These are phyloP conservation scores for Platypus cylindrus DNA, from an alignment of 2,888 invertebrate species.

Conservation along the genomic window DNA sequence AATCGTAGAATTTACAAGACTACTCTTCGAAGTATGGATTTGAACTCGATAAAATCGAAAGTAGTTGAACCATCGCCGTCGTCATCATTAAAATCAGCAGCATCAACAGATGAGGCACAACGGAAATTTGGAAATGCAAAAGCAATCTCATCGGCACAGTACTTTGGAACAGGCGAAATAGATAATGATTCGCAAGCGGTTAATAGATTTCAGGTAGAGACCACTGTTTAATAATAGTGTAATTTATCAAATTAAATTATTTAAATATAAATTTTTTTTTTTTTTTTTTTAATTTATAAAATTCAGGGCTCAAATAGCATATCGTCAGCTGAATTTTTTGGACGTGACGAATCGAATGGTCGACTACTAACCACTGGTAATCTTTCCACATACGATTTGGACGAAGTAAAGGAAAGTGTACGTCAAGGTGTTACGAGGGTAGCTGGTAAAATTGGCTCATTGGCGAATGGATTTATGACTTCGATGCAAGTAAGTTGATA, in stretches of 20 bases:
- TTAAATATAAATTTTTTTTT: too few relatives aligned
- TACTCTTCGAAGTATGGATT: conserved; percentile 2
- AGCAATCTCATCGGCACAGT: conserved; percentile 95
- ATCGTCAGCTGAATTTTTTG: conserved; percentile 92
- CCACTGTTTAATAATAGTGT: background rate
- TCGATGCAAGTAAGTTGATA: conserved; percentile 69
- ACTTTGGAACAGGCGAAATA: conserved; percentile 64
- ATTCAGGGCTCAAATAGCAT: conserved; percentile 78
- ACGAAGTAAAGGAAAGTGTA: conserved; percentile 95
- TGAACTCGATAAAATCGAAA: background rate
- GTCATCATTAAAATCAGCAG: too few relatives aligned
- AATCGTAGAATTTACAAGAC: conserved; percentile 5
- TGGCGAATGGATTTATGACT: conserved; percentile 89
- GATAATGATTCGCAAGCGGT: conserved; percentile 47
- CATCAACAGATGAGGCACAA: conserved; percentile 56
- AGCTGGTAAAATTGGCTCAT: conserved; percentile 87
- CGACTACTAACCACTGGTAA: conserved; percentile 5
- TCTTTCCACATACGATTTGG: conserved; percentile 55
- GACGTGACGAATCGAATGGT: conserved; percentile 16
- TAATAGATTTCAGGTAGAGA: conserved; percentile 56
- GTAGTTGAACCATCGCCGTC: too few relatives aligned
- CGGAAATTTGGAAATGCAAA: conserved; percentile 96
- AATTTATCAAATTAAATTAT: background rate
- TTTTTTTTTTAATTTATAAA: too few relatives aligned
- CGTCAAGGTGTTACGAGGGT: conserved; percentile 94